Evolutionary conservation across 1,140 invertebrate species (phyloP).

Genomic region (Micrasema longulum): DNA sequence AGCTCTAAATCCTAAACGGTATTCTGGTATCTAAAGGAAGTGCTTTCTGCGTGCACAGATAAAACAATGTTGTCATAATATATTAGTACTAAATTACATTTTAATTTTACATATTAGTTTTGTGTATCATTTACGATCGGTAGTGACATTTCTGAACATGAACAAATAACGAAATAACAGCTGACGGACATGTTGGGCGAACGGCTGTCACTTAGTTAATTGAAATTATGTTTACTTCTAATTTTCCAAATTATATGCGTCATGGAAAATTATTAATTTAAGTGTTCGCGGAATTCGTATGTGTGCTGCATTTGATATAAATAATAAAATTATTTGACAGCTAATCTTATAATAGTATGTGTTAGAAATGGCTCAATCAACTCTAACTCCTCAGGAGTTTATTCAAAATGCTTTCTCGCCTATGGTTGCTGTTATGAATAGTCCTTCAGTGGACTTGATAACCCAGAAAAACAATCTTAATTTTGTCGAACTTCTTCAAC

Average conservation of each 20-base stretch:
- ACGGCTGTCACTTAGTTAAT: constrained; percentile 40
- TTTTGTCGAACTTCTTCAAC: constrained; percentile 91
- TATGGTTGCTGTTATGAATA: constrained; percentile 86
- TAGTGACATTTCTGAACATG: no score
- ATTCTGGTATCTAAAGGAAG: no score
- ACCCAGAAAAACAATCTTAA: constrained; percentile 92
- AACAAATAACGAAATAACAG: constrained; percentile 30
- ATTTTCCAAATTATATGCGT: background rate
- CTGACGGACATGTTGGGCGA: constrained; percentile 44
- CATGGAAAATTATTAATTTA: background rate
- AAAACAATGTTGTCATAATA: no score
- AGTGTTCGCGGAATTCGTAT: background rate
- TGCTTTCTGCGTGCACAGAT: no score
- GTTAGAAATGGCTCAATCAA: constrained; percentile 71
- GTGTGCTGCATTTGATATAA: background rate
- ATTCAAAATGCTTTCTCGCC: constrained; percentile 91
- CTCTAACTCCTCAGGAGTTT: constrained; percentile 84
- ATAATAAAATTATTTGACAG: background rate
- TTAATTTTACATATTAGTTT: no score
- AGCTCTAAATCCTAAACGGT: no score
- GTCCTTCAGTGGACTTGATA: constrained; percentile 81
- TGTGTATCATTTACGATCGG: no score
- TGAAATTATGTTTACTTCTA: constrained; percentile 45
- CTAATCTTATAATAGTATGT: constrained; percentile 26
- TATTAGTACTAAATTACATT: no score